A percentile compares a stretch with the other conserved stretches of the same genome.
These are phyloP conservation scores for Amphibalanus amphitrite DNA, from an alignment of 1,140 invertebrate genomes.

Conservation along the genomic window DNA sequence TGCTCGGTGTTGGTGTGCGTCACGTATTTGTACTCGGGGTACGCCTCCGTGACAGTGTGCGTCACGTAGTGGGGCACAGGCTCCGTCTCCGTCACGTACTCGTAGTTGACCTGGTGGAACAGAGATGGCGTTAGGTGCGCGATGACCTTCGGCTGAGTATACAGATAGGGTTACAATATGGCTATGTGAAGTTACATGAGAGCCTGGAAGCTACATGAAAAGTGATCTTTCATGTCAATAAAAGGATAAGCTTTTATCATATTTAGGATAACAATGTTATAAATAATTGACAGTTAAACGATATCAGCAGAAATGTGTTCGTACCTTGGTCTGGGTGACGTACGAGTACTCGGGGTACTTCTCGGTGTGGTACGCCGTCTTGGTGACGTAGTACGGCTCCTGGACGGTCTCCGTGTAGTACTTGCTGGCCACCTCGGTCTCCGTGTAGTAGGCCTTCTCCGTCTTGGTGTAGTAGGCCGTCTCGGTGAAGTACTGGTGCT, in stretches of 20 bases:
- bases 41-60: conserved; percentile 14
- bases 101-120: conserved; percentile 15
- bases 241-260: no score
- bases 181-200: no score
- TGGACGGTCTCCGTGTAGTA: conserved; percentile 11
- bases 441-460: neutral
- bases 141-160: no score
- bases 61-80: conserved; percentile 19
- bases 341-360: conserved; percentile 9
- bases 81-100: conserved; percentile 17
- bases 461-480: conserved; percentile 15
- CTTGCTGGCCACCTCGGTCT: conserved; percentile 9
- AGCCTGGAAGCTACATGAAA: no score
- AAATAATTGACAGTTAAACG: no score
- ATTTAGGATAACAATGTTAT: no score
- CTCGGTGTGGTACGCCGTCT: conserved; percentile 10
- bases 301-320: no score
- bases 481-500: conserved; percentile 16
- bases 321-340: conserved; percentile 12
- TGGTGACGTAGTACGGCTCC: conserved; percentile 13
- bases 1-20: conserved; percentile 18
- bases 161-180: no score
- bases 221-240: no score
- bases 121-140: neutral
- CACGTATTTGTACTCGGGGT: conserved; percentile 17